Evolutionary conservation across 92 coral and sea anemone genomes (phyloP), one percentile per base, ranked within the genome.

Genomic region (Epizoanthus stellaris): DNA sequence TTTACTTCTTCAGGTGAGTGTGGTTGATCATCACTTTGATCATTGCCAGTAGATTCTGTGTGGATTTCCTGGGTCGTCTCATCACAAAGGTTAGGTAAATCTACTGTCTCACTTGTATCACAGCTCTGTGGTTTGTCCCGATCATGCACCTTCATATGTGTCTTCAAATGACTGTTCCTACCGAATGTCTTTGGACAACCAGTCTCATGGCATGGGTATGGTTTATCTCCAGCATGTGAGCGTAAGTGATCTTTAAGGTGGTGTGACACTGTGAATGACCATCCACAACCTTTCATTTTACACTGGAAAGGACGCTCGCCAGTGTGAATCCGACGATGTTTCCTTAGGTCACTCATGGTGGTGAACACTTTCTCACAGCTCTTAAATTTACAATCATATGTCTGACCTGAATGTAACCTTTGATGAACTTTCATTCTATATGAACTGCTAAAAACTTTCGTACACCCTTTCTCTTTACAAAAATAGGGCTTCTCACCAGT

Each of bases 361-460:
- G 89, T 86, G 70, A 86, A 86, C 30, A 38, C 66, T 59, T 77
- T 86, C 77, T 65, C 75, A 79, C 89, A 86, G 23, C 77, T 45
- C 65, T 64, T 34, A 60, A 86, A 77, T 60, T 86, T 79, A 9
- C 89, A 86, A 30, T 86, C 73, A 68, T 79, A 86, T 2, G 89
- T 86, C 39, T 66, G 6, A 1, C 89, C 89, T 4, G 85, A 73
- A 65, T 86, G 89, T 10, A 86, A 36, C 20, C 89, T 63, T 30
- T 86, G 63, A 43, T 86, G 89, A 5, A 82, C 89, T 53, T 86
- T 86, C 75, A 86, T 70, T 6, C 89, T 69, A 47, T 86, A 86
- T 2, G 73, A 75, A 40, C 77, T 86, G 34, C 77, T 73, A 19
- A 74, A 86, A 36, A 82, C 82, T 21, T 75, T 77, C 72, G 66